A percentile compares a stretch with the other conserved stretches of the same genome.
phyloP scores from a whole-genome alignment of 2,113 vertebrate genomes.

The Festucalex cinctus region DNA sequence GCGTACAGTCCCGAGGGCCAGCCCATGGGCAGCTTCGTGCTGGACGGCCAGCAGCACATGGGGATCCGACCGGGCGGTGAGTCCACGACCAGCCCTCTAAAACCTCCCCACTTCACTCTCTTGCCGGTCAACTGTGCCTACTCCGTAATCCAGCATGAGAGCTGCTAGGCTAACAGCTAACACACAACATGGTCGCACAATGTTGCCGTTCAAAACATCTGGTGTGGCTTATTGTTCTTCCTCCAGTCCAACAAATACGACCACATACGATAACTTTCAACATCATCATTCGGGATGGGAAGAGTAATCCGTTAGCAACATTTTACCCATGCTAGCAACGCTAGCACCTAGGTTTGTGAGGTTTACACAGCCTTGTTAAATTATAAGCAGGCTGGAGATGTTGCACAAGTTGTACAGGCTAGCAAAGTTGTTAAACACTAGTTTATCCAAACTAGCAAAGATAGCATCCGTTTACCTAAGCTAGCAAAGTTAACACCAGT shows the following conservation, averaged over 20 bases:
- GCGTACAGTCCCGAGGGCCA: conserved; percentile 99
- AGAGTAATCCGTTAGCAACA: no score
- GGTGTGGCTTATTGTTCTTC: neutral
- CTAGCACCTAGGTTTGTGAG: neutral
- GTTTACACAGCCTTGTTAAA: neutral
- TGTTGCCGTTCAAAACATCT: conserved; percentile 20
- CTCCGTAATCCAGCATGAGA: conserved; percentile 26
- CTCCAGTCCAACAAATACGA: neutral
- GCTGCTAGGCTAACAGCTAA: conserved; percentile 16
- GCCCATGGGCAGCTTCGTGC: conserved; percentile 99
- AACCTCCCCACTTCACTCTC: conserved; percentile 18
- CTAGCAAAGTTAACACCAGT: no score
- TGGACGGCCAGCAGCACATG: conserved; percentile 99
- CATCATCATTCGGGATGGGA: neutral
- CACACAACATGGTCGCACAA: conserved; percentile 10
- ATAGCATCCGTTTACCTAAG: no score
- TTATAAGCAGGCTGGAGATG: neutral
- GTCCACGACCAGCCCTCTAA: conserved; percentile 25
- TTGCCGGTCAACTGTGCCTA: neutral
- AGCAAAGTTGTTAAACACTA: no score
- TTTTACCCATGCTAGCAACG: no score
- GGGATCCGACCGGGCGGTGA: conserved; percentile 99
- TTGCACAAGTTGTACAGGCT: no score
- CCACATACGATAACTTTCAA: neutral
- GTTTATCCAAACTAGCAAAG: no score